phyloP scores from a whole-genome alignment of 1,140 invertebrate species.

The Bradynema listronoti region DNA sequence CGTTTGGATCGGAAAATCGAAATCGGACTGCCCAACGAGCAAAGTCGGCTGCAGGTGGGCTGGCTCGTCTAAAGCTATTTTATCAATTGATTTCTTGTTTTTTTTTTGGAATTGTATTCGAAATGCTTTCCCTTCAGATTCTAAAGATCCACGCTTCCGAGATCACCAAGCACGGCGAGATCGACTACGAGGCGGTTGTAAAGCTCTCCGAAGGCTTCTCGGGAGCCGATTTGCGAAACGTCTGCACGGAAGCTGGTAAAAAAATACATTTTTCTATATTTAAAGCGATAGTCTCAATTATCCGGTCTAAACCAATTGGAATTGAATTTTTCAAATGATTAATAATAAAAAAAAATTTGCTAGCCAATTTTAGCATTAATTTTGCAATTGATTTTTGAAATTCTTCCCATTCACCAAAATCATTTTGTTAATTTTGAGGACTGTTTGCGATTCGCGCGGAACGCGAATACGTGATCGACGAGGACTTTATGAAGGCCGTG shows the following conservation, averaged over 20 bases:
- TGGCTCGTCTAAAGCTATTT: conserved; percentile 3
- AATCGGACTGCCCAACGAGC: conserved; percentile 96
- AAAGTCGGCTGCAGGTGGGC: conserved; percentile 65
- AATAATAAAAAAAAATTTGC: no score
- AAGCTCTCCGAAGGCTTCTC: conserved; percentile 98
- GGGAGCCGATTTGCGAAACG: conserved; percentile 95
- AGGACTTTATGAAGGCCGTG: conserved; percentile 99
- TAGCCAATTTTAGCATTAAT: no score
- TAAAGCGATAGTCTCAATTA: no score
- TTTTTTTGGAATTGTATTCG: not conserved
- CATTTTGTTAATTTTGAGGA: conserved; percentile 58
- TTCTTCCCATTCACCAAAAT: no score
- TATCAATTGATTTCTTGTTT: not conserved
- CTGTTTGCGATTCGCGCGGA: conserved; percentile 94
- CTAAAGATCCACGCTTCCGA: conserved; percentile 92
- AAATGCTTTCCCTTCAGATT: conserved; percentile 65
- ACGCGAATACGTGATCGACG: conserved; percentile 80
- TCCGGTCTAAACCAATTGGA: no score
- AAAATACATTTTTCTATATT: conserved; percentile 18
- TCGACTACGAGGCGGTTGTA: conserved; percentile 84
- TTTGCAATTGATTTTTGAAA: no score
- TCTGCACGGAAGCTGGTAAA: conserved; percentile 92
- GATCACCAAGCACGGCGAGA: conserved; percentile 96
- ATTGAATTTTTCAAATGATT: no score
- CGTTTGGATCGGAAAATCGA: conserved; percentile 97